Conservation (phyloP, 2,113 vertebrate species). For the Myrmophylax atrothorax region DNA sequence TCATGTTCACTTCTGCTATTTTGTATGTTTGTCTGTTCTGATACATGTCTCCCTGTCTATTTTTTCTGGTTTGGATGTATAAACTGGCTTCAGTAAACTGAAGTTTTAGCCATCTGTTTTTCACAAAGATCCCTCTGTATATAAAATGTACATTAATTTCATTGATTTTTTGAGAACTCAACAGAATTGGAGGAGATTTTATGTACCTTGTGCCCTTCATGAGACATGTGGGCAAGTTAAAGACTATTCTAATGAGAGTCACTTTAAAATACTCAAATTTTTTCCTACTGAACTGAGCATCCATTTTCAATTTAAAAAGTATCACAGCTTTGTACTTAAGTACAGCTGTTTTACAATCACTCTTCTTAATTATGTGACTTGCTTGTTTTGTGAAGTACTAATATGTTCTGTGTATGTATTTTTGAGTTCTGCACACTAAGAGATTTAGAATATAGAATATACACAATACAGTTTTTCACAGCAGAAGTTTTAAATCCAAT, state of each 20-base stretch:
- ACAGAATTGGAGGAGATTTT: neutral
- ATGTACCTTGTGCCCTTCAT: neutral
- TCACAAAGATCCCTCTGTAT: neutral
- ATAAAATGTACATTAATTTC: neutral
- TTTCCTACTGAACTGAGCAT: neutral
- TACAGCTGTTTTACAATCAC: neutral
- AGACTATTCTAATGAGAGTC: neutral
- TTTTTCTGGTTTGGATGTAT: neutral
- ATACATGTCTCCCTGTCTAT: neutral
- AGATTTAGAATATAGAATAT: neutral
- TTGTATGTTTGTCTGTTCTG: neutral
- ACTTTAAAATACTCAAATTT: neutral
- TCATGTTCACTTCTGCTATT: neutral
- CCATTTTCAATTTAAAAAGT: neutral
- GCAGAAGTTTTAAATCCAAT: neutral
- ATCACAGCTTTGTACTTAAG: neutral
- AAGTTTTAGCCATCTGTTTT: neutral
- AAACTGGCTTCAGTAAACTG: neutral
- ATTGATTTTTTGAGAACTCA: neutral
- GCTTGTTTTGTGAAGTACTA: neutral
- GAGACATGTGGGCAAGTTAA: neutral
- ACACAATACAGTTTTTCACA: conserved; percentile 7
- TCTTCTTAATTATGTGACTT: neutral
- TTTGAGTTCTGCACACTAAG: neutral
- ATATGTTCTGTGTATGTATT: neutral